These are phyloP conservation scores for Reinhardtius hippoglossoides DNA, from an alignment of 2,113 vertebrate genomes.

Conservation along the genomic window DNA sequence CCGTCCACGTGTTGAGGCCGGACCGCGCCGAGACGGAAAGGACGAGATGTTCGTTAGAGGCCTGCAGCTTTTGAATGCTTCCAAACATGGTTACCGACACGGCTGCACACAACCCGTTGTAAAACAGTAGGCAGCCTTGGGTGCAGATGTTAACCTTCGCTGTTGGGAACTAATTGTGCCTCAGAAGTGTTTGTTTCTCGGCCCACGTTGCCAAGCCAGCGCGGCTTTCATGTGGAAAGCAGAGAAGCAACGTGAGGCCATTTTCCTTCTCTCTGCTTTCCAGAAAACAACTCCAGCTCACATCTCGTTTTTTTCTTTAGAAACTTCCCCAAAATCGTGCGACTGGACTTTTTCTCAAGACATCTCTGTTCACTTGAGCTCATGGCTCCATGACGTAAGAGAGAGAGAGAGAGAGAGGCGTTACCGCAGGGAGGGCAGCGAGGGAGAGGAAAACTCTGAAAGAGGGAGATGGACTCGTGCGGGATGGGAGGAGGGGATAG, in stretches of 20 bases:
- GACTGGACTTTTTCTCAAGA: neutral
- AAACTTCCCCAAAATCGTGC: slow-evolving; percentile 3
- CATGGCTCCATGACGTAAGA: slow-evolving; percentile 1
- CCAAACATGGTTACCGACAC: neutral
- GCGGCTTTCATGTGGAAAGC: slow-evolving; percentile 33
- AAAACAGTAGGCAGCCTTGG: slow-evolving; percentile 29
- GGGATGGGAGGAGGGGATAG: slow-evolving; percentile 17
- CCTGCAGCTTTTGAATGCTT: neutral
- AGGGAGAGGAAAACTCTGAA: slow-evolving; percentile 47
- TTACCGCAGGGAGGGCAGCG: slow-evolving; percentile 27
- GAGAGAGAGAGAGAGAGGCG: slow-evolving; percentile 6
- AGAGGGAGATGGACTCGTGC: slow-evolving; percentile 5
- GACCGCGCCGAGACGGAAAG: neutral
- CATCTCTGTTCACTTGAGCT: slow-evolving; percentile 34
- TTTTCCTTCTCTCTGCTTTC: neutral
- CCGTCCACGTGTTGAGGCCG: slow-evolving; percentile 33
- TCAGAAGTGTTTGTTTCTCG: slow-evolving; percentile 32
- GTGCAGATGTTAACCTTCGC: slow-evolving; percentile 45
- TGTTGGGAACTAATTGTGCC: slow-evolving; percentile 52
- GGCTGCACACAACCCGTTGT: slow-evolving; percentile 9
- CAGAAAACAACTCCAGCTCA: neutral
- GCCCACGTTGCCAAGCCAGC: neutral
- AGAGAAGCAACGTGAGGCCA: slow-evolving; percentile 8
- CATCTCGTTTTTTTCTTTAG: neutral
- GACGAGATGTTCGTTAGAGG: neutral